Base-by-base conservation (phyloP, 2,113 vertebrate genomes). In the Corythoichthys intestinalis region DNA sequence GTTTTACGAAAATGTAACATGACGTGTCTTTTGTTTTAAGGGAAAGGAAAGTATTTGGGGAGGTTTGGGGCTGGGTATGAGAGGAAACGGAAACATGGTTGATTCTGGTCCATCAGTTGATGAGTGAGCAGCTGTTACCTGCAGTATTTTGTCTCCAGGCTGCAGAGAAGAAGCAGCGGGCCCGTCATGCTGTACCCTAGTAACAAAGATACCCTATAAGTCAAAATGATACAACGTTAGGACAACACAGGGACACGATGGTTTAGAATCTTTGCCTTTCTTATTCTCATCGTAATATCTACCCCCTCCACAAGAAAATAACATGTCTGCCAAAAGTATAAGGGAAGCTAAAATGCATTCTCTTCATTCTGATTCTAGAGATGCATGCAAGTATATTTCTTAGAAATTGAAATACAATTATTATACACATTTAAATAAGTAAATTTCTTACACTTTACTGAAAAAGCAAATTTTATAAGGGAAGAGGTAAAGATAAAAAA, bases 181-280 rank as follows among this genome's bases (percentile, higher is more conserved):
- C 83, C 97, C 97, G 65, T 99, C 97, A 96, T 95, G 96, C 94
- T 99, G 97, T 96, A 99, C 97, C 96, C 97, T 98, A 98, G 97
- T 99, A 95, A 99, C 97, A 98, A 99, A 99, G 96, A 99, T 99
- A 96, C 97, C 97, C 97, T 99, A 98, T 97, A 97, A 95, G 95
- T 98, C 95, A 98, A 96, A 99, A 98, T 96, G 96, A 98, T 94
- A 98, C 89, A 95, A 93, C 83, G 95, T 99, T 99, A 99, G 97
- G 95, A 95, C 91, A 88, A 92, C 90, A 92, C 89, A 90, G 87
- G 87, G 89, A 90, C 87, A 90, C 84, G 85, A 91, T 92, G 88
- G 89, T 91, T 92, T 93, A 91, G 89, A 93, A 92, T 92, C 91
- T 93, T 92, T 92, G 92, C 92, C 92, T 92, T 92, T 92, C 84